Evolutionary conservation across 2,113 vertebrate species (phyloP).

Genomic region (Cacatua alba): DNA sequence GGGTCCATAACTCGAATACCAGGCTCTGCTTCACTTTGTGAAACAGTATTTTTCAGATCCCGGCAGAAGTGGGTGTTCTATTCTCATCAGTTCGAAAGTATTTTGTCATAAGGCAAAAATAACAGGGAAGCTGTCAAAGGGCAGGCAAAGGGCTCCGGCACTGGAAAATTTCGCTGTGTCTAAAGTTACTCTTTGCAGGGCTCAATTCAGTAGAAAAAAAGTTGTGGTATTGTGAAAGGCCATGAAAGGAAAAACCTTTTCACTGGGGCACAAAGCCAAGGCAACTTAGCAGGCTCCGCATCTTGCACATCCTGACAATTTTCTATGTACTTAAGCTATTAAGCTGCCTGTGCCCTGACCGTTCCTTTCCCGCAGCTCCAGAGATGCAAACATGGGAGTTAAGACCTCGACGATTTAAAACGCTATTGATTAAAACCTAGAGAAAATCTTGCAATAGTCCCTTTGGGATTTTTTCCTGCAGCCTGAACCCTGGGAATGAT

Average conservation of each 20-base stretch:
- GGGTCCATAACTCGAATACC: not conserved
- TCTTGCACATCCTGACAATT: not conserved
- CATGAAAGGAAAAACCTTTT: not conserved
- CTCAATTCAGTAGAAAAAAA: not conserved
- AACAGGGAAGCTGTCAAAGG: not conserved
- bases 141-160: not conserved
- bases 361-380: rapidly evolving
- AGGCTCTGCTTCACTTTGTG: not conserved
- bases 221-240: not conserved
- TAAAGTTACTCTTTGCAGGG: not conserved
- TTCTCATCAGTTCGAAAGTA: not conserved
- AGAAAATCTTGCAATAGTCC: not conserved
- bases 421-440: not conserved
- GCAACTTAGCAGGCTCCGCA: not conserved
- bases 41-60: not conserved
- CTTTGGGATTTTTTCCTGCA: not conserved
- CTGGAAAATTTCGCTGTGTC: not conserved
- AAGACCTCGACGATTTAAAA: not conserved
- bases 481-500: not conserved
- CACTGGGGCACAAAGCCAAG: not conserved
- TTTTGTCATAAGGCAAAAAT: not conserved
- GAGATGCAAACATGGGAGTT: not conserved
- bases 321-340: not conserved
- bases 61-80: rapidly evolving
- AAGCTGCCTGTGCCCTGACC: not conserved